These are phyloP conservation scores for Antennarius striatus DNA, from an alignment of 2,113 vertebrate species.

Conservation along the genomic window DNA sequence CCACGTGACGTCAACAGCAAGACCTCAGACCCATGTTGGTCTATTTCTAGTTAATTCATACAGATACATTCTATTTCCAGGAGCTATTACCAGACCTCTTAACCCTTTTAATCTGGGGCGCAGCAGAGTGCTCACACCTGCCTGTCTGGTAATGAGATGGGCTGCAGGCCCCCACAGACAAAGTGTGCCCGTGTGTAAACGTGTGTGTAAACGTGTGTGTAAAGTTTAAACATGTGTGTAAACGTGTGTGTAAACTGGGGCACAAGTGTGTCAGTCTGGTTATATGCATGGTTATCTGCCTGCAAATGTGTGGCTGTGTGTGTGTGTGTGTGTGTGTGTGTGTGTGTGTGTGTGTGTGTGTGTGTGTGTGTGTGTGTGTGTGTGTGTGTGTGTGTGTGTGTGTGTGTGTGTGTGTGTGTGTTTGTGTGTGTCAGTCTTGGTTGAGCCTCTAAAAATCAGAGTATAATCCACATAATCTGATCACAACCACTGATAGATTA, in stretches of 20 bases:
- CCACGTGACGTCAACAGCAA: neutral
- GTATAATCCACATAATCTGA: constrained; percentile 72
- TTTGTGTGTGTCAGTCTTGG: constrained; percentile 21
- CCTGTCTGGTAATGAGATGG: constrained; percentile 43
- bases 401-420: constrained; percentile 3
- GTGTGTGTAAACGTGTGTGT: no score
- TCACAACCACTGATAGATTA: constrained; percentile 65
- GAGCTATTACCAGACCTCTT: neutral
- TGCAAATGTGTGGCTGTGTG: neutral
- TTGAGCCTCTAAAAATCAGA: constrained; percentile 38
- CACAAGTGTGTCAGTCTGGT: constrained; percentile 32
- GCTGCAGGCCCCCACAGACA: constrained; percentile 25
- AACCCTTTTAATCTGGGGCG: neutral
- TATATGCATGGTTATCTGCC: constrained; percentile 9
- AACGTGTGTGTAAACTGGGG: neutral
- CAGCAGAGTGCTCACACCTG: constrained; percentile 34
- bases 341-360: neutral
- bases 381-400: constrained; percentile 4
- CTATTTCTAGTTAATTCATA: neutral
- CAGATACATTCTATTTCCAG: neutral
- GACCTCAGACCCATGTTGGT: neutral
- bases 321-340: neutral
- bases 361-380: constrained; percentile 18
- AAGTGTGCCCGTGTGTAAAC: neutral
- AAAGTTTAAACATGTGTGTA: no score